These are phyloP conservation scores for Platorchestia sp. DNA, from an alignment of 1,140 invertebrate species.

Conservation along the genomic window DNA sequence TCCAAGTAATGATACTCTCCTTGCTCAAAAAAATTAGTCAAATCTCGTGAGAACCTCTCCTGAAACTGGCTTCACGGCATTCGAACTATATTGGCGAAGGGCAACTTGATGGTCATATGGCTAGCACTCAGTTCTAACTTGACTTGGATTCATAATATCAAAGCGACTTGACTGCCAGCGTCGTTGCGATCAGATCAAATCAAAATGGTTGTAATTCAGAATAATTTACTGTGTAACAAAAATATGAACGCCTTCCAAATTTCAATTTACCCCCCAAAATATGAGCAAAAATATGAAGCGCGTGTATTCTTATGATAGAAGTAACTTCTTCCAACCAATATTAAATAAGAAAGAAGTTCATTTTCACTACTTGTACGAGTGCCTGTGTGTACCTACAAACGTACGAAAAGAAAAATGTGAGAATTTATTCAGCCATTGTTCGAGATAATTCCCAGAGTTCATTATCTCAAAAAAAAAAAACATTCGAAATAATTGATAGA, in stretches of 20 bases:
- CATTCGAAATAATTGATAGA: no score
- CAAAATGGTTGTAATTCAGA: not conserved
- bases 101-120: not conserved
- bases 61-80: not conserved
- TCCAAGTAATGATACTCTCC: not conserved
- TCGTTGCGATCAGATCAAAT: no score
- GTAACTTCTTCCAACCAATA: not conserved
- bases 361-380: no score
- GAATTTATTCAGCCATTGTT: no score
- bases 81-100: not conserved
- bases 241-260: not conserved
- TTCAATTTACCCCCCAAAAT: not conserved
- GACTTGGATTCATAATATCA: not conserved
- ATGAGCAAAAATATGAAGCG: not conserved
- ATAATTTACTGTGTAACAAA: not conserved
- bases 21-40: not conserved
- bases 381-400: no score
- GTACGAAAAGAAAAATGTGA: no score
- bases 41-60: not conserved
- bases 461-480: no score
- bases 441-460: no score
- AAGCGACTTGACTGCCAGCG: no score
- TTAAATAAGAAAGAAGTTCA: not conserved
- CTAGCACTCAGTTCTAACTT: not conserved
- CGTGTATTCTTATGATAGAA: not conserved